phyloP scores from a whole-genome alignment of 2,888 invertebrate genomes.

The Cheilosia vernalis region DNA sequence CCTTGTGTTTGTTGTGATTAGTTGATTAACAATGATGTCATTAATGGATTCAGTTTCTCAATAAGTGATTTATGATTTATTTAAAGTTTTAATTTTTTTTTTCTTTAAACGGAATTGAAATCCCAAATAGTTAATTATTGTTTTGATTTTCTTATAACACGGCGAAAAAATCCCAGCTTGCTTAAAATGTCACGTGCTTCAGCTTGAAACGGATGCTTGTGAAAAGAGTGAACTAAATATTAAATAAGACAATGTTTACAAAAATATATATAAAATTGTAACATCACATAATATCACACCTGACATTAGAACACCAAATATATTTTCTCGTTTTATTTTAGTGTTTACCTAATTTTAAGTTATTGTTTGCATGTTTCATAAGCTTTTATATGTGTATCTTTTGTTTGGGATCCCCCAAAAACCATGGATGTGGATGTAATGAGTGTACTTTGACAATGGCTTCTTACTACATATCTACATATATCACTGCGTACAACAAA shows the following conservation, averaged over 20 bases:
- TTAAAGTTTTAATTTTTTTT: background rate
- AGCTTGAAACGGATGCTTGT: constrained; percentile 52
- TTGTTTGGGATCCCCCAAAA: constrained; percentile 14
- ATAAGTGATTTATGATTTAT: constrained; percentile 22
- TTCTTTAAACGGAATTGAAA: constrained; percentile 10
- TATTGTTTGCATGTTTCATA: constrained; percentile 24
- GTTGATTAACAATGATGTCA: constrained; percentile 4
- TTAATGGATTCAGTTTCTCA: constrained; percentile 14
- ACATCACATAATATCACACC: constrained; percentile 24
- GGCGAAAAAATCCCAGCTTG: constrained; percentile 41
- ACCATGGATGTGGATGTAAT: constrained; percentile 40
- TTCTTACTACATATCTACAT: no score
- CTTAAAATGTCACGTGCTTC: constrained; percentile 55
- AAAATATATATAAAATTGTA: constrained; percentile 19
- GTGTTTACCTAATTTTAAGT: background rate
- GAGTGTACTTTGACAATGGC: constrained; percentile 10
- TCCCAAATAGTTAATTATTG: constrained; percentile 23
- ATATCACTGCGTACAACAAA: background rate
- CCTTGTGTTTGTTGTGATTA: constrained; percentile 52
- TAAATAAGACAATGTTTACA: constrained; percentile 24
- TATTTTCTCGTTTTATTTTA: background rate
- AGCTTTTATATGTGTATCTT: constrained; percentile 11
- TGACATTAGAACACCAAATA: background rate
- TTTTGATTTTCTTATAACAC: constrained; percentile 28
- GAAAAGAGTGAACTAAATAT: constrained; percentile 36